Conservation (phyloP, 2,797 vertebrate genomes). For the Notolepis coatsorum region DNA sequence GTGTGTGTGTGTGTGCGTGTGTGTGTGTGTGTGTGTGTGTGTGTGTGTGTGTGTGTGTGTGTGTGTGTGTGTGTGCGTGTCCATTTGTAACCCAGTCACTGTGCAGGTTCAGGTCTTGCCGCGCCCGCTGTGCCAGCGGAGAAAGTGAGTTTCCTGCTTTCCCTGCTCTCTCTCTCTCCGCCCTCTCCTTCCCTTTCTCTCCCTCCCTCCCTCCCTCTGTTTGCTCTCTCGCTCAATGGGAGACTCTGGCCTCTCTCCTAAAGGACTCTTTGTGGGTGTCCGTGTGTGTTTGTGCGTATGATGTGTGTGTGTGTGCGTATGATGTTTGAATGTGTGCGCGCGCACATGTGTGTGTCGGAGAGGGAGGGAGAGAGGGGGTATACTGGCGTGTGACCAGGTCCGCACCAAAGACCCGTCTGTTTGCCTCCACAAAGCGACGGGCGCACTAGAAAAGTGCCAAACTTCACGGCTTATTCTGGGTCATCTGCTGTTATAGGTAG, state of each 20-base stretch:
- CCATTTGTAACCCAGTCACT: constrained; percentile 77
- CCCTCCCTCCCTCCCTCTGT: neutral
- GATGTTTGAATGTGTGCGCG: neutral
- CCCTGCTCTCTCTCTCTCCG: constrained; percentile 19
- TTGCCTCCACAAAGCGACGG: constrained; percentile 39
- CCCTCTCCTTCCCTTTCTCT: constrained; percentile 12
- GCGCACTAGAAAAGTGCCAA: constrained; percentile 26
- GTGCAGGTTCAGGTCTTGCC: constrained; percentile 59
- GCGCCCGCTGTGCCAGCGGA: constrained; percentile 65
- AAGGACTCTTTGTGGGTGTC: constrained; percentile 77
- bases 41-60: constrained; percentile 5
- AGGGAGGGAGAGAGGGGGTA: constrained; percentile 43
- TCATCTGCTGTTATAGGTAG: too few species aligned
- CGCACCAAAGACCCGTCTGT: constrained; percentile 54
- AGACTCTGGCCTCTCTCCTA: constrained; percentile 66
- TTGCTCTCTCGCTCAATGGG: constrained; percentile 56
- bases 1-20: constrained; percentile 16
- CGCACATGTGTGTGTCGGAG: neutral
- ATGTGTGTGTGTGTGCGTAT: constrained; percentile 7
- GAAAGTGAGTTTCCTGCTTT: constrained; percentile 66
- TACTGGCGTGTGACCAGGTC: constrained; percentile 60
- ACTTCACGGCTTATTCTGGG: too few species aligned
- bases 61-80: constrained; percentile 27
- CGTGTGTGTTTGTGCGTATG: constrained; percentile 36
- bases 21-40: constrained; percentile 10